Percentiles rank a stretch among this genome's conserved stretches.
Evolutionary conservation across 2,797 vertebrate genomes (phyloP).

Genomic region (Avahi laniger): DNA sequence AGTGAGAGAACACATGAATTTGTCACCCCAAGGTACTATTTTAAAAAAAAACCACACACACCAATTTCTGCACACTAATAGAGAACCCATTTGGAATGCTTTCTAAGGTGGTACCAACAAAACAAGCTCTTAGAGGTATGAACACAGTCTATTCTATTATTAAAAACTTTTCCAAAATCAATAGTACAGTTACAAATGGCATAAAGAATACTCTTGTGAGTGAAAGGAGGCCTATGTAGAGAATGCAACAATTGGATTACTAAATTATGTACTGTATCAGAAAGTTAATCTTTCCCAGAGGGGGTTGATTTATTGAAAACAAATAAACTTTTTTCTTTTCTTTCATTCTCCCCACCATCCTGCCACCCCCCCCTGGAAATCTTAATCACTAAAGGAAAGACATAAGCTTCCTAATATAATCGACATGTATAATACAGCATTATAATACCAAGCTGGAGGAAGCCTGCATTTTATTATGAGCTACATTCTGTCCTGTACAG

Average conservation of each 20-base stretch:
- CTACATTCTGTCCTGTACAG: conserved; percentile 46
- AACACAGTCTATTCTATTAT: background rate
- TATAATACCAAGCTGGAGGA: conserved; percentile 65
- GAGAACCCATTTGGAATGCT: background rate
- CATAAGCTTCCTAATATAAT: conserved; percentile 73
- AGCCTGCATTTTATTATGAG: conserved; percentile 74
- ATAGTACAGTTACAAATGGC: background rate
- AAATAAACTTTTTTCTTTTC: conserved; percentile 62
- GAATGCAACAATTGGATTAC: conserved; percentile 61
- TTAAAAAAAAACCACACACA: background rate
- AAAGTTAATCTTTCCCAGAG: conserved; percentile 55
- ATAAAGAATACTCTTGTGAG: background rate
- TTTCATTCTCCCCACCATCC: background rate
- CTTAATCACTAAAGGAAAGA: conserved; percentile 78
- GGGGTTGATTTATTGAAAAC: conserved; percentile 67
- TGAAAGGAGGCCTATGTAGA: background rate
- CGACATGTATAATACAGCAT: conserved; percentile 73
- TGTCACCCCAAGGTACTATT: background rate
- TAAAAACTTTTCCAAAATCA: conserved; percentile 45
- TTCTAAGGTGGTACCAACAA: background rate
- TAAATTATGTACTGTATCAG: conserved; percentile 49
- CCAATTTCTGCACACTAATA: background rate
- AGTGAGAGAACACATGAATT: conserved; percentile 18
- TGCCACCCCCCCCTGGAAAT: background rate
- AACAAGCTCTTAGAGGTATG: background rate